Evolutionary conservation across 2,113 vertebrate species (phyloP).

Genomic region (Pollimyrus isidori): DNA sequence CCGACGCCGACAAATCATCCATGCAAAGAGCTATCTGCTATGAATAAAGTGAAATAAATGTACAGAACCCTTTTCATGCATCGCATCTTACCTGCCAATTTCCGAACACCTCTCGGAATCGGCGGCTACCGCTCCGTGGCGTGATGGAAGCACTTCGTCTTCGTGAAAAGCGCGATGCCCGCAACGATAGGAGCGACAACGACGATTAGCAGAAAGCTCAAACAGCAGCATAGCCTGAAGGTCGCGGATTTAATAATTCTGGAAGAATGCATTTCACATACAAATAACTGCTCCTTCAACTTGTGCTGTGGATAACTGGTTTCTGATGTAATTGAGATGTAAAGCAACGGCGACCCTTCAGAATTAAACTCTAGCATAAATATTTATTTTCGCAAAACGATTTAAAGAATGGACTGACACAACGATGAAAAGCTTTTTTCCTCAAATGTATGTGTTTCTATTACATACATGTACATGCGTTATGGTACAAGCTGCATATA

Average conservation of each 20-base stretch:
- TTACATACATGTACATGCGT: background rate
- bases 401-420: background rate
- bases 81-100: conserved; percentile 45
- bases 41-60: background rate
- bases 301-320: background rate
- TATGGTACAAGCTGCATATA: background rate
- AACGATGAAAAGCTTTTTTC: background rate
- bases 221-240: background rate
- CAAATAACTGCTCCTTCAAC: background rate
- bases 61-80: background rate
- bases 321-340: background rate
- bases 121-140: conserved; percentile 55
- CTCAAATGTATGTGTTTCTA: background rate
- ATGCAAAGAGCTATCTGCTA: background rate
- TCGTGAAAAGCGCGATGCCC: background rate
- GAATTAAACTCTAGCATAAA: background rate
- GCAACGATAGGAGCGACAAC: background rate
- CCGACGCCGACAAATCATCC: background rate
- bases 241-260: background rate
- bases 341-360: background rate
- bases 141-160: conserved; percentile 20
- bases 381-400: background rate
- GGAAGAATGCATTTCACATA: background rate
- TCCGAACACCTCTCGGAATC: conserved; percentile 53
- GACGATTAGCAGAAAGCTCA: conserved; percentile 15